Evolutionary conservation across 1,140 invertebrate genomes (phyloP), one percentile per base, ranked within the genome.

Genomic region (Piezodorus guildinii): DNA sequence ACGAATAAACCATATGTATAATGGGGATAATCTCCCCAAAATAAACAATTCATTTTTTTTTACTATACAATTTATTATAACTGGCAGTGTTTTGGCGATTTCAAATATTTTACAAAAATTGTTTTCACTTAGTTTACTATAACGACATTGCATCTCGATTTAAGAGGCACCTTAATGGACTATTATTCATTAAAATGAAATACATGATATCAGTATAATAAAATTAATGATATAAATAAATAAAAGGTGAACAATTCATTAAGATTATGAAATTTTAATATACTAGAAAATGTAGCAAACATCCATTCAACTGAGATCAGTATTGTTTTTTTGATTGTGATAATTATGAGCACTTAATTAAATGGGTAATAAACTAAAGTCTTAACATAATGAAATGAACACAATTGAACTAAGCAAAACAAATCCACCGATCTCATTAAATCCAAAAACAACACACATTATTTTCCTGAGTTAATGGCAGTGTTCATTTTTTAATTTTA

Each of bases 81-180:
- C 52, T 56, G 52, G 52, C 52, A 56, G 52, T 56, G 52, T 56
- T 56, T 49, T 56, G 52, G 23, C 52, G 17, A 56, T 56, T 0
- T 56, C 23, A 56, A 56, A 39, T 56, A 56, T 23, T 23, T 56
- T 56, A 56, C 52, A 56, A 56, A 49, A 56, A 56, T 56, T 56
- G 34, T 39, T 39, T 39, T 56, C 23, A 56, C 52, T 56, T 56
- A 23, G 23, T 56, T 56, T 56, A 49, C 17, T 56, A 56, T 56
- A 56, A 56, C 52, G 52, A 56, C 23, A 56, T 56, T 56, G 52
- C 52, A 27, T 56, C 52, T 56, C 23, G 23, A 56, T 15, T 19
- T 23, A 25, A 56, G 52, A 56, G 52, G 52, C 52, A 56, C 52
- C 52, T 56, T 56, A 49, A 49, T 17, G n/a, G 52, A 25, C n/a